phyloP scores from a whole-genome alignment of 2,888 invertebrate species.

The Pristionchus entomophagus region DNA sequence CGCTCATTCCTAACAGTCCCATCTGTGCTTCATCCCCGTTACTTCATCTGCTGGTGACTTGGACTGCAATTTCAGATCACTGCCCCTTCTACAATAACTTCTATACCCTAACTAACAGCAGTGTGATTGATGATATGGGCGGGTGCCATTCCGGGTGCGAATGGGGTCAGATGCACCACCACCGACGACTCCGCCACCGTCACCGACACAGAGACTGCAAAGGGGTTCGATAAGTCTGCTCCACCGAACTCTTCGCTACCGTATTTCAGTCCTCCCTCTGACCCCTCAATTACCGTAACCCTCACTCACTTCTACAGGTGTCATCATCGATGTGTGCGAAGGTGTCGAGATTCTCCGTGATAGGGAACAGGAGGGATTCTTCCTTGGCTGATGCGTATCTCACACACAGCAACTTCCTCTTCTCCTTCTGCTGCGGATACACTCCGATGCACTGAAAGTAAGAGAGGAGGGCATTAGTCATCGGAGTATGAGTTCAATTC shows the following conservation, averaged over 20 bases:
- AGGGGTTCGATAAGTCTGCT: not conserved
- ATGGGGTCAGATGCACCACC: slow-evolving; percentile 89
- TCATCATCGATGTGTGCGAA: slow-evolving; percentile 61
- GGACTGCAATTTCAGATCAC: too few relatives aligned
- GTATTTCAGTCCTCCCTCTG: not conserved
- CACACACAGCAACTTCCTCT: slow-evolving; percentile 79
- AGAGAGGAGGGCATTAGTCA: too few relatives aligned
- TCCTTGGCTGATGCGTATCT: slow-evolving; percentile 83
- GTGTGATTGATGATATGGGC: slow-evolving; percentile 89
- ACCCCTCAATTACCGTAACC: not conserved
- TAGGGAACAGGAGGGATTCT: slow-evolving; percentile 87
- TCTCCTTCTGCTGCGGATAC: slow-evolving; percentile 83
- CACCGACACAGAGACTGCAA: slow-evolving; percentile 82
- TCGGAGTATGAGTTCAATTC: too few relatives aligned
- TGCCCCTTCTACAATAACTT: too few relatives aligned
- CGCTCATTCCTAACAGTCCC: too few relatives aligned
- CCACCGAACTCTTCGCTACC: not conserved
- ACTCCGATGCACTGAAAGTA: slow-evolving; percentile 83
- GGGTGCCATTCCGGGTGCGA: slow-evolving; percentile 89
- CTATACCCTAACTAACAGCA: slow-evolving; percentile 48
- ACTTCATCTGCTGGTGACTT: too few relatives aligned
- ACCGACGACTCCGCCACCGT: slow-evolving; percentile 92
- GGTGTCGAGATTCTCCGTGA: slow-evolving; percentile 86
- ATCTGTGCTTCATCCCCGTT: too few relatives aligned
- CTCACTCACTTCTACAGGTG: slow-evolving; percentile 49